Conservation (phyloP, 37 sponge, comb jelly and placozoan genomes). For the Geodia barretti region DNA sequence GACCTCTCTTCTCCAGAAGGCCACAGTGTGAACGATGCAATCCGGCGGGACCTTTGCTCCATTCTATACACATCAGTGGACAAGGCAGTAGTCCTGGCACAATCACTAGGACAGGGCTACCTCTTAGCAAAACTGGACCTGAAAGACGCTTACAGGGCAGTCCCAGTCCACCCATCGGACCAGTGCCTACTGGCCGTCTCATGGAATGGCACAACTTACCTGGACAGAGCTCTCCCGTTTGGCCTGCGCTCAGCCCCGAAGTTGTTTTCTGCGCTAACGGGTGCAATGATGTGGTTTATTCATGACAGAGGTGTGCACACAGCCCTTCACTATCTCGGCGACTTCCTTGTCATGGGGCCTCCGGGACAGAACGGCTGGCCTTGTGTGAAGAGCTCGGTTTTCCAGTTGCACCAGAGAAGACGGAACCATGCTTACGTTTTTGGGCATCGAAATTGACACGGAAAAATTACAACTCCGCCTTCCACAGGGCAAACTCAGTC, state of each 20-base stretch:
- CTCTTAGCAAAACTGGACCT: slow-evolving; percentile 28
- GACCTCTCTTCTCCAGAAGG: too few relatives aligned
- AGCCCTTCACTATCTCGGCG: slow-evolving; percentile 16
- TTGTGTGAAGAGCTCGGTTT: slow-evolving; percentile 3
- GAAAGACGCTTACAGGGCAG: slow-evolving; percentile 8
- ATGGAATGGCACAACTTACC: not conserved
- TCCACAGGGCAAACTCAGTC: slow-evolving; percentile 7
- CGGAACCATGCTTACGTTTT: not conserved
- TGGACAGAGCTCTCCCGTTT: slow-evolving; percentile 13
- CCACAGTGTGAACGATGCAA: too few relatives aligned
- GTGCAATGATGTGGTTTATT: slow-evolving; percentile 14
- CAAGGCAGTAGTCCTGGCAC: not conserved
- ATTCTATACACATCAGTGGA: too few relatives aligned
- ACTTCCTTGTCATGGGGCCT: slow-evolving; percentile 15
- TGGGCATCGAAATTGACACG: slow-evolving; percentile 23
- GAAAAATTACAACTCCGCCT: not conserved
- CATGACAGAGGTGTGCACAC: not conserved
- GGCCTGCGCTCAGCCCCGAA: slow-evolving; percentile 32
- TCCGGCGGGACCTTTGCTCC: too few relatives aligned
- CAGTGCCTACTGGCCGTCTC: not conserved
- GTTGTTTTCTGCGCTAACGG: slow-evolving; percentile 20
- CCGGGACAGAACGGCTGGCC: not conserved
- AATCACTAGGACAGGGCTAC: slow-evolving; percentile 1
- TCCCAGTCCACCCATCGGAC: slow-evolving; percentile 26
- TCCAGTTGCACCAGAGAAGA: not conserved